Percentiles rank a stretch among this genome's conserved stretches.
Conservation (phyloP, 1,140 invertebrate species). For the Papilio xuthus region DNA sequence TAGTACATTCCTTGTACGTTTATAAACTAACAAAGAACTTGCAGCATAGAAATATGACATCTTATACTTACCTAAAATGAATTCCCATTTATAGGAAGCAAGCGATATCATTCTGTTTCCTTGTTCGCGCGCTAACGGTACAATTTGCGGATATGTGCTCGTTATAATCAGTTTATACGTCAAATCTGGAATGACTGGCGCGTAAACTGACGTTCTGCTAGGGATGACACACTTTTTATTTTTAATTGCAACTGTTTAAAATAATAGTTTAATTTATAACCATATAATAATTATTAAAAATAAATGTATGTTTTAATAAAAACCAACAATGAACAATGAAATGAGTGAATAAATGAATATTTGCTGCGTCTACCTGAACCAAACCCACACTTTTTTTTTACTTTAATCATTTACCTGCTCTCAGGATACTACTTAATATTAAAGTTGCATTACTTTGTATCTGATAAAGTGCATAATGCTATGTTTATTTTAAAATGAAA, state of each 20-base stretch:
- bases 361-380: not conserved
- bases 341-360: not conserved
- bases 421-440: not conserved
- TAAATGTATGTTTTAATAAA: not conserved
- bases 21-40: too few species aligned
- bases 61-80: not conserved
- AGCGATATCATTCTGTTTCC: not conserved
- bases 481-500: too few species aligned
- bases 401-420: not conserved
- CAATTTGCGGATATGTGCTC: slow-evolving; percentile 3
- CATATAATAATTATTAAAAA: not conserved
- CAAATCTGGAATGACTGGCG: not conserved
- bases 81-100: not conserved
- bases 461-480: too few species aligned
- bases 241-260: too few species aligned
- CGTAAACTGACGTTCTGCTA: not conserved
- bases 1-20: too few species aligned
- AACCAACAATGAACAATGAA: not conserved
- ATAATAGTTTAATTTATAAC: not conserved
- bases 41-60: too few species aligned
- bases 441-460: too few species aligned
- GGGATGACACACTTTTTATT: not conserved
- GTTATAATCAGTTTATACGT: not conserved
- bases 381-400: not conserved
- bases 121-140: not conserved